A percentile compares a stretch with the other conserved stretches of the same genome.
Conservation (phyloP, 92 coral and sea anemone genomes). For the Montipora capitata region DNA sequence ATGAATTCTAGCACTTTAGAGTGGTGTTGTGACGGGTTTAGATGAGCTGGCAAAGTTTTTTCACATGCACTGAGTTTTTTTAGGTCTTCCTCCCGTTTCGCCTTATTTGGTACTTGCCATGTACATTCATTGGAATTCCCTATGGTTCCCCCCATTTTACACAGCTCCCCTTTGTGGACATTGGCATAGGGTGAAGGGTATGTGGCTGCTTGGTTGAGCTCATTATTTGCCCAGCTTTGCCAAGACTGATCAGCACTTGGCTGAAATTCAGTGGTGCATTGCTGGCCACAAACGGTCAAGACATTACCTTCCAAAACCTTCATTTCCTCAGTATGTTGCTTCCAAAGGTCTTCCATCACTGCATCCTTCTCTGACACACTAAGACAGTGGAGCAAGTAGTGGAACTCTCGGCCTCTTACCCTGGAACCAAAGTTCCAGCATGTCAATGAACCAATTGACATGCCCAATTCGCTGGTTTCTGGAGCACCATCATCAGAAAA, state of each 20-base stretch:
- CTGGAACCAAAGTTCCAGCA: conserved; percentile 73
- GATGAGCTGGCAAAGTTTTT: too few relatives aligned
- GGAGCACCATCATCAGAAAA: too few relatives aligned
- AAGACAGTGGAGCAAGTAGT: conserved; percentile 66
- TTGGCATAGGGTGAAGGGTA: conserved; percentile 53
- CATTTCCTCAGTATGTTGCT: conserved; percentile 74
- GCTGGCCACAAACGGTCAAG: conserved; percentile 47
- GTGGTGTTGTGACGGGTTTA: too few relatives aligned
- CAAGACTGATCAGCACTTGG: conserved; percentile 76
- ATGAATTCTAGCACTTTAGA: not conserved
- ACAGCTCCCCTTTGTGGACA: conserved; percentile 27
- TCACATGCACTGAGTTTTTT: too few relatives aligned
- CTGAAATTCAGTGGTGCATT: conserved; percentile 78
- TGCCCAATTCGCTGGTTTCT: too few relatives aligned
- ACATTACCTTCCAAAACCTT: conserved; percentile 60
- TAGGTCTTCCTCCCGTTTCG: too few relatives aligned
- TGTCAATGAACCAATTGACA: not conserved
- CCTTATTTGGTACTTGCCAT: too few relatives aligned
- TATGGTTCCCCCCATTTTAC: not conserved
- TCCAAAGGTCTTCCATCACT: conserved; percentile 77
- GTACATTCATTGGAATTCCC: too few relatives aligned
- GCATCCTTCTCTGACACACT: conserved; percentile 70
- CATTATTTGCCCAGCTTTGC: conserved; percentile 84
- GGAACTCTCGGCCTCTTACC: conserved; percentile 69
- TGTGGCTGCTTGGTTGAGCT: conserved; percentile 74